Evolutionary conservation across 2,888 invertebrate genomes (phyloP).

Genomic region (Eupithecia abbreviata): DNA sequence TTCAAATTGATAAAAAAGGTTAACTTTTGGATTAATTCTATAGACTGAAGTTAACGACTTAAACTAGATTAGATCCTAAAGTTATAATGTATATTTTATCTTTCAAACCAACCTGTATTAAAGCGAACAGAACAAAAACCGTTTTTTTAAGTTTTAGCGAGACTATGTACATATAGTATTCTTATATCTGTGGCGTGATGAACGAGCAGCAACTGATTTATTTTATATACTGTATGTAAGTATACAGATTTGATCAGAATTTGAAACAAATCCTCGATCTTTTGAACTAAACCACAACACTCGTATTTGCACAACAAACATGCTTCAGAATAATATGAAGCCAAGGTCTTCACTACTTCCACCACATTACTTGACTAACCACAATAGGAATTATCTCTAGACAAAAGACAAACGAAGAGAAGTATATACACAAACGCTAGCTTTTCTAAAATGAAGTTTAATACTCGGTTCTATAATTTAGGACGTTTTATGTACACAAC

Average conservation of each 20-base stretch:
- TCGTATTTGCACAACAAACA: constrained; percentile 21
- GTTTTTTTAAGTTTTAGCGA: too few relatives aligned
- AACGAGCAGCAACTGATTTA: too few relatives aligned
- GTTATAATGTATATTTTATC: too few relatives aligned
- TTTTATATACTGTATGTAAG: too few relatives aligned
- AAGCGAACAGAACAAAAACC: too few relatives aligned
- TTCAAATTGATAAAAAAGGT: too few relatives aligned
- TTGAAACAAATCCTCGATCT: not conserved
- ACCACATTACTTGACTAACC: constrained; percentile 11
- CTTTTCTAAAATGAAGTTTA: not conserved
- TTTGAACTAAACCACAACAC: constrained; percentile 19
- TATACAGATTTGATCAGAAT: not conserved
- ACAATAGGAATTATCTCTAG: constrained; percentile 6
- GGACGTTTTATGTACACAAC: not conserved
- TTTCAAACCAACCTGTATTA: too few relatives aligned
- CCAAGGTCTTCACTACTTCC: constrained; percentile 20
- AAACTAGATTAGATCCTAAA: too few relatives aligned
- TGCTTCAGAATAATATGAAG: constrained; percentile 13
- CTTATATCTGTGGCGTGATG: too few relatives aligned
- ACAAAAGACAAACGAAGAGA: constrained; percentile 2
- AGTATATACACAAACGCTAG: not conserved
- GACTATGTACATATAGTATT: too few relatives aligned
- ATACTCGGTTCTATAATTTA: not conserved
- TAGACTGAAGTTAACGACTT: too few relatives aligned
- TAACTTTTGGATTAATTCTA: too few relatives aligned